A percentile compares a stretch with the other conserved stretches of the same genome.
Evolutionary conservation across 2,888 invertebrate genomes (phyloP).

Genomic region (Agrochola circellaris): DNA sequence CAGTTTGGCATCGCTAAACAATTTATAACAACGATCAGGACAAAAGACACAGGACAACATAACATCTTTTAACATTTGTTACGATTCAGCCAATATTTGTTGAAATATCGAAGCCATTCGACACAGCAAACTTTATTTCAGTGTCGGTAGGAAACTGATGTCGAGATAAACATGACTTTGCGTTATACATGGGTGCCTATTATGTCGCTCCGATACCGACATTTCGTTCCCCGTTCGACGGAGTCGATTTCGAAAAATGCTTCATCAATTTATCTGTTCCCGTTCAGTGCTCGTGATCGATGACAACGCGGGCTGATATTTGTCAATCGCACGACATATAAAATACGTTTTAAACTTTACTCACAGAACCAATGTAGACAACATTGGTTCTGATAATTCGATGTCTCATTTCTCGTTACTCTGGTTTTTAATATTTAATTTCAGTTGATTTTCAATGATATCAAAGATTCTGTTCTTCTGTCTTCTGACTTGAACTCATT

Average conservation of each 20-base stretch:
- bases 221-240: constrained; percentile 65
- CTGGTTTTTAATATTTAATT: constrained; percentile 14
- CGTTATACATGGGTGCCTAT: constrained; percentile 68
- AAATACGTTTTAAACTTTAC: constrained; percentile 71
- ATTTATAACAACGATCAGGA: constrained; percentile 8
- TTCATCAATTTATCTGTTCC: constrained; percentile 82
- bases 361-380: no score
- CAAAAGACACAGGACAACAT: constrained; percentile 24
- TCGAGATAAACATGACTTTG: constrained; percentile 71
- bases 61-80: constrained; percentile 43
- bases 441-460: not conserved
- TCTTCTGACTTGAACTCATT: no score
- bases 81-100: constrained; percentile 46
- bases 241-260: constrained; percentile 78
- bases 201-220: constrained; percentile 69
- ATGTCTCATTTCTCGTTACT: constrained; percentile 35
- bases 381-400: constrained; percentile 31
- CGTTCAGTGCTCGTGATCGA: constrained; percentile 81
- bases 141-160: constrained; percentile 65
- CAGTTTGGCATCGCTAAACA: not conserved
- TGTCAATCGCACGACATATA: constrained; percentile 76
- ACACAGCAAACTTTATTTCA: constrained; percentile 62
- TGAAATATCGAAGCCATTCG: constrained; percentile 60
- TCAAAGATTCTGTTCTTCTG: no score
- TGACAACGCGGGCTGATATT: constrained; percentile 78